These are phyloP conservation scores for Podotricha telesiphe DNA, from an alignment of 2,888 invertebrate genomes.

Conservation along the genomic window DNA sequence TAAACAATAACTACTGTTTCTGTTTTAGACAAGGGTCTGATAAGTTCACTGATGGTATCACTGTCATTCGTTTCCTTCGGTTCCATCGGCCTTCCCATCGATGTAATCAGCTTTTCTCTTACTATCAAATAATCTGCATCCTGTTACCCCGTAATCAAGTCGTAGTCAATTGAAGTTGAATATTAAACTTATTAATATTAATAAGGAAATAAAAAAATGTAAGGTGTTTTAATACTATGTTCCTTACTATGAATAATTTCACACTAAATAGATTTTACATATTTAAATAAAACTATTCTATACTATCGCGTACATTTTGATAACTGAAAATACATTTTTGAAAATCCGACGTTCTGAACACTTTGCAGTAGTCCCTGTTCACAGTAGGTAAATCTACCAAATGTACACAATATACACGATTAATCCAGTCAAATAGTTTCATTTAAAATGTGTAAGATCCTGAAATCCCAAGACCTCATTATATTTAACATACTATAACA, in stretches of 20 bases:
- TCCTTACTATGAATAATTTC: neutral
- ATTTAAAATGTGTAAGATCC: too few species aligned
- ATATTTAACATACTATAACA: neutral
- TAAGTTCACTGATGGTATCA: constrained; percentile 12
- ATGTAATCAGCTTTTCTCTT: constrained; percentile 21
- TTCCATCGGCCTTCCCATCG: constrained; percentile 17
- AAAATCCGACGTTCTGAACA: too few species aligned
- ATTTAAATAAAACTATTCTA: too few species aligned
- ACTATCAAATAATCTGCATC: constrained; percentile 19
- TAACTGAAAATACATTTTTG: too few species aligned
- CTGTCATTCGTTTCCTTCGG: constrained; percentile 14
- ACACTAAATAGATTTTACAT: neutral
- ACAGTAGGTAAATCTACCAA: too few species aligned
- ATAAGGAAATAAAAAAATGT: neutral
- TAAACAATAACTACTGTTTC: constrained; percentile 15
- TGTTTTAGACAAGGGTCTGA: neutral
- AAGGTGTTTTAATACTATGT: neutral
- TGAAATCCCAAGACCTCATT: too few species aligned
- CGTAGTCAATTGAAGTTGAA: neutral
- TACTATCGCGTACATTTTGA: too few species aligned
- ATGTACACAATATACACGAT: too few species aligned
- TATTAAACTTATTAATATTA: neutral
- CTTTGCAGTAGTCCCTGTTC: too few species aligned
- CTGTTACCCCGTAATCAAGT: neutral
- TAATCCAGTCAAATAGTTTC: too few species aligned